Evolutionary conservation across 2,113 vertebrate genomes (phyloP).

Genomic region (Eublepharis macularius): DNA sequence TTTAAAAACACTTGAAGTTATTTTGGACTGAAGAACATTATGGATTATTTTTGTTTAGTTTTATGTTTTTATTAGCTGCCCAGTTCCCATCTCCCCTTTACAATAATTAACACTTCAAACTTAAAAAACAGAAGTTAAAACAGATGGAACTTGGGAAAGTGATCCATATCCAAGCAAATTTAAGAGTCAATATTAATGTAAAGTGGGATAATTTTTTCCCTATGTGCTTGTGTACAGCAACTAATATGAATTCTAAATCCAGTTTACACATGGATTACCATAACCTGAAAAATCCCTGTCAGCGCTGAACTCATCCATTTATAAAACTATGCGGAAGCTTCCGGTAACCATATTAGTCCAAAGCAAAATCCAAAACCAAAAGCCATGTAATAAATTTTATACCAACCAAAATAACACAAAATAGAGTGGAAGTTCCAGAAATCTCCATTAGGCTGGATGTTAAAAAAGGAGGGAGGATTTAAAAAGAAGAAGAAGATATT

Average conservation of each 20-base stretch:
- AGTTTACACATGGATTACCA: neutral
- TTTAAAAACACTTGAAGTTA: slow-evolving; percentile 22
- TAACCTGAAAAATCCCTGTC: no score
- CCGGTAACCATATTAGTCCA: no score
- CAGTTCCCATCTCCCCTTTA: neutral
- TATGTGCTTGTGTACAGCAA: neutral
- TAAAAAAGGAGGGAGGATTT: no score
- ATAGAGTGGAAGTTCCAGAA: no score
- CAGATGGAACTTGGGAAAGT: neutral
- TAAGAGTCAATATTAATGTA: neutral
- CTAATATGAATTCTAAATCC: neutral
- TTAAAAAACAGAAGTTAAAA: neutral
- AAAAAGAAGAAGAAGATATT: no score
- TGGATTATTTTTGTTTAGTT: neutral
- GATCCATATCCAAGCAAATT: neutral
- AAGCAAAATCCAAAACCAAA: no score
- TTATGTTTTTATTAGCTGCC: slow-evolving; percentile 22
- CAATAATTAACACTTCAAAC: neutral
- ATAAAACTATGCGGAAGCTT: no score
- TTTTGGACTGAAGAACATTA: slow-evolving; percentile 14
- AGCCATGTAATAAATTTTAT: no score
- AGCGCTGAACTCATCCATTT: no score
- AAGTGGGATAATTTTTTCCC: neutral
- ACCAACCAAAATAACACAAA: no score
- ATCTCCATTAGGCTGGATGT: no score